Conservation (phyloP, 2,797 vertebrate genomes). For the Xenopus petersii region DNA sequence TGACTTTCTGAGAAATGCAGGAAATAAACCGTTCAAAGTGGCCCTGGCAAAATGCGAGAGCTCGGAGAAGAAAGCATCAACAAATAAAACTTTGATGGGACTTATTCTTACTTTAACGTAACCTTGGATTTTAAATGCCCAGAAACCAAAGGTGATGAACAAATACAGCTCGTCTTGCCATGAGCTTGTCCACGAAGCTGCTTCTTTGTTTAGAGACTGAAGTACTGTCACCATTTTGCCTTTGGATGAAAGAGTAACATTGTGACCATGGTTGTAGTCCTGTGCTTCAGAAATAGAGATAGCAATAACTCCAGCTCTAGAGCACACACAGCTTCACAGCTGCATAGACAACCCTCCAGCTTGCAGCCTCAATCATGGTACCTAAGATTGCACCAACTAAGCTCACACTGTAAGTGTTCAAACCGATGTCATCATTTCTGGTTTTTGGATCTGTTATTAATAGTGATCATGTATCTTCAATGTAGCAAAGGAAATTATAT, state of each 20-base stretch:
- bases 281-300: slow-evolving; percentile 40
- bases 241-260: not conserved
- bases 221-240: not conserved
- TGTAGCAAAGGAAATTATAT: too few species aligned
- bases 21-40: too few species aligned
- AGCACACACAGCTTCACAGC: slow-evolving; percentile 1
- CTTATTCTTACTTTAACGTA: too few species aligned
- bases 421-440: too few species aligned
- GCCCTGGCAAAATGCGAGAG: not conserved
- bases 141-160: not conserved
- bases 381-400: slow-evolving; percentile 9
- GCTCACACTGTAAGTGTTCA: slow-evolving; percentile 24
- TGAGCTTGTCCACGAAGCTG: not conserved
- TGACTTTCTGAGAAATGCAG: not conserved
- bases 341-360: not conserved
- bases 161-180: not conserved
- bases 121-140: too few species aligned
- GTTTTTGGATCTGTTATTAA: too few species aligned
- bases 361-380: slow-evolving; percentile 36
- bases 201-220: not conserved
- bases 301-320: slow-evolving; percentile 31
- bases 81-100: too few species aligned
- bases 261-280: slow-evolving; percentile 35
- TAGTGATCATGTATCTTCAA: too few species aligned
- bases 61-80: not conserved